Evolutionary conservation across 2,888 invertebrate genomes (phyloP).

Genomic region (Drosophila meridionalis): DNA sequence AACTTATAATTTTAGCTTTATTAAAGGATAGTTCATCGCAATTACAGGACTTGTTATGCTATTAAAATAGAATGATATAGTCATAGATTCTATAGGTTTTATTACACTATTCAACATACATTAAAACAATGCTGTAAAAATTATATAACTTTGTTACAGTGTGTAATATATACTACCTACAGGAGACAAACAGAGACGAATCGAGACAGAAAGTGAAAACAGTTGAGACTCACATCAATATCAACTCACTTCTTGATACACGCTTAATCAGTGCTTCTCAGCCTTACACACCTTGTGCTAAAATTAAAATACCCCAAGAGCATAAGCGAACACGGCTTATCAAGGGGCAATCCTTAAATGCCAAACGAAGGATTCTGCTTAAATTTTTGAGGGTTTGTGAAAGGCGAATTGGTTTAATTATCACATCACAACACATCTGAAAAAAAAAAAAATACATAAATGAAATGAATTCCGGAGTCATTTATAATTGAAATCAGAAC

Average conservation of each 20-base stretch:
- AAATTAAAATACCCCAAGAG: neutral
- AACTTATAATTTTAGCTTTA: too few species aligned
- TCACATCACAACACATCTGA: constrained; percentile 8
- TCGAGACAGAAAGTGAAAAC: neutral
- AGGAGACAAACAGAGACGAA: neutral
- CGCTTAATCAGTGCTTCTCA: neutral
- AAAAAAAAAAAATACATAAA: neutral
- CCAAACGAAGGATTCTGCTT: constrained; percentile 23
- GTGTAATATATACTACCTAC: neutral
- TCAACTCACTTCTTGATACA: neutral
- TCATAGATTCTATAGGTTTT: too few species aligned
- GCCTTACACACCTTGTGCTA: neutral
- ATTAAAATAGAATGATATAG: too few species aligned
- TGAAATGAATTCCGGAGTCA: constrained; percentile 3
- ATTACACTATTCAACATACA: too few species aligned
- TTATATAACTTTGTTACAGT: too few species aligned
- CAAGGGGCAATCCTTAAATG: constrained; percentile 59
- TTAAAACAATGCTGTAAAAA: too few species aligned
- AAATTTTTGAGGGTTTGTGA: constrained; percentile 33
- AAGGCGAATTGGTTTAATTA: constrained; percentile 16
- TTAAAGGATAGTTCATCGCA: too few species aligned
- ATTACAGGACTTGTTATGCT: too few species aligned
- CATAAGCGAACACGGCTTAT: constrained; percentile 20
- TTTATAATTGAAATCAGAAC: constrained; percentile 34
- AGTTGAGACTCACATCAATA: neutral